Conservation (phyloP, 2,797 vertebrate species). For the Sebastes matsubarae region DNA sequence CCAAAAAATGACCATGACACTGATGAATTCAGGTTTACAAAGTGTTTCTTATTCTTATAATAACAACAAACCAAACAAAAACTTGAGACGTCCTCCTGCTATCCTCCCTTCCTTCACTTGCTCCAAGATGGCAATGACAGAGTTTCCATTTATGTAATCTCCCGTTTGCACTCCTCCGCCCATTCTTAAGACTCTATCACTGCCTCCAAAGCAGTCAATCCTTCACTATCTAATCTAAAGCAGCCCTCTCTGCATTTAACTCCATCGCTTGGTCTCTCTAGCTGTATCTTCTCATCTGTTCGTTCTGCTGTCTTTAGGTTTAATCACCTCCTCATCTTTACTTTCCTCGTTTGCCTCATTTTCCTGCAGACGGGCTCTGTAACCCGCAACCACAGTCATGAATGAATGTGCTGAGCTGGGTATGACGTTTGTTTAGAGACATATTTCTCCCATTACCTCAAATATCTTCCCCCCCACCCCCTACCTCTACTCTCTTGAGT, state of each 20-base stretch:
- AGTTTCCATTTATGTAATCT: slow-evolving; percentile 62
- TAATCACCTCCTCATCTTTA: slow-evolving; percentile 25
- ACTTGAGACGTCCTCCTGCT: neutral
- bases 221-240: slow-evolving; percentile 33
- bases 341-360: slow-evolving; percentile 34
- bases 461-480: neutral
- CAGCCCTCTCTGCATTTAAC: slow-evolving; percentile 18
- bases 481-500: neutral
- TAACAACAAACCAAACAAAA: neutral
- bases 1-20: neutral
- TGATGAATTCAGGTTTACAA: neutral
- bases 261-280: neutral
- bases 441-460: slow-evolving; percentile 59
- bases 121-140: slow-evolving; percentile 60
- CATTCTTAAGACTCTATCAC: slow-evolving; percentile 30
- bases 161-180: slow-evolving; percentile 29
- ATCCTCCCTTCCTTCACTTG: neutral
- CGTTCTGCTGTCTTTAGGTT: slow-evolving; percentile 29
- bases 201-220: neutral
- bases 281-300: slow-evolving; percentile 23
- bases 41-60: neutral
- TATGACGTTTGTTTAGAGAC: slow-evolving; percentile 52
- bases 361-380: slow-evolving; percentile 31
- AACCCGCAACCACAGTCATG: slow-evolving; percentile 70
- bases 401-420: slow-evolving; percentile 72